Base-by-base conservation (phyloP, 2,888 invertebrate genomes). In the Empis livida region DNA sequence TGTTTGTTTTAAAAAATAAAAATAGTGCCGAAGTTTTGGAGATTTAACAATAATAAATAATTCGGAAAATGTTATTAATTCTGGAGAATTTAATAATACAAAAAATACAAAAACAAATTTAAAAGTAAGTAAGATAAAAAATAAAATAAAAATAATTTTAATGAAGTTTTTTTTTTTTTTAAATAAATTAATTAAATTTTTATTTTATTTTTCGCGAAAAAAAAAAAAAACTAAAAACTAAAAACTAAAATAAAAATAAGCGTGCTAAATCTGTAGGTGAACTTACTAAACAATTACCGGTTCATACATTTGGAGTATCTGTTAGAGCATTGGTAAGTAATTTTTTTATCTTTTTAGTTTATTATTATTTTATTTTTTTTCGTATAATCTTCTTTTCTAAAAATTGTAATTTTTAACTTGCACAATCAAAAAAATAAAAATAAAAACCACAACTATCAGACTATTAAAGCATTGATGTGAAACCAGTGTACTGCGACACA, bases 291-390 rank as follows among this genome's bases (percentile, higher is more conserved):
- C 35, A 35, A n/a, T 35, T 35, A 27, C 47, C 49, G 9, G 47
- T 56, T 50, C 50, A 51, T 66, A 69, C 70, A 16, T 50, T 44
- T 55, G 75, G 76, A 59, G 77, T 79, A 49, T 77, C 76, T 59
- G 79, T 79, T 56, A 73, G 72, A 67, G 71, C 73, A 57, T 72
- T 79, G 73, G 78, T 79, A 76, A 78, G 78, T 55, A 31, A n/a
- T 35, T 17, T 32, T 43, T 49, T 51, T 43, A 41, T 47, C 47
- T 9, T 42, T 45, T 32, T 5, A 13, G 4, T 32, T 32, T 3
- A 13, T 5, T 35, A 30, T 45, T n/a, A 48, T 50, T 43, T 47
- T 47, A 44, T 42, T 46, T 43, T 38, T 44, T 41, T 49, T 53
- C 49, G 51, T 52, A 55, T n/a, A n/a, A n/a, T n/a, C n/a, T n/a